Conservation (phyloP, 2,888 invertebrate genomes). For the Pyrocoelia pectoralis region DNA sequence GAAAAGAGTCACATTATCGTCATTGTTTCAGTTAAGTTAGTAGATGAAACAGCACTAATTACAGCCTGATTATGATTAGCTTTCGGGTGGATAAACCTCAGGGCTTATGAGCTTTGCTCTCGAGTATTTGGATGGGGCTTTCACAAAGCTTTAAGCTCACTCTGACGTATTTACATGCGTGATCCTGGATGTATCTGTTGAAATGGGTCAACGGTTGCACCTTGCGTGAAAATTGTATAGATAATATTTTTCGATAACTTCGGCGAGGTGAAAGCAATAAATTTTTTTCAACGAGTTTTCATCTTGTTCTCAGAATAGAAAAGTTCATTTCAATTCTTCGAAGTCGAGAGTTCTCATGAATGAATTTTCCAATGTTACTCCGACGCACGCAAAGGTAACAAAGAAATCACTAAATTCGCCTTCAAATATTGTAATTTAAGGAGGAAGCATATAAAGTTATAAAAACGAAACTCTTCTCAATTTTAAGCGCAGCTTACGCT, state of each 20-base stretch:
- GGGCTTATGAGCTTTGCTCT: slow-evolving; percentile 58
- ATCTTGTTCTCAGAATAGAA: slow-evolving; percentile 17
- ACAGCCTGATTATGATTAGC: slow-evolving; percentile 61
- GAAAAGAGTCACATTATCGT: slow-evolving; percentile 15
- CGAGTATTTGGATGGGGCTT: slow-evolving; percentile 58
- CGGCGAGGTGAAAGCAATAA: slow-evolving; percentile 8
- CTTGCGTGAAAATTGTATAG: background rate
- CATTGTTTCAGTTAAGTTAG: slow-evolving; percentile 32
- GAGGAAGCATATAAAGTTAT: slow-evolving; percentile 18
- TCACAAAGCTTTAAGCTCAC: slow-evolving; percentile 53
- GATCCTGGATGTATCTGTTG: slow-evolving; percentile 34
- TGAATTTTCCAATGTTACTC: too few relatives aligned
- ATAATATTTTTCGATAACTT: slow-evolving; percentile 11
- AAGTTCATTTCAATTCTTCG: slow-evolving; percentile 29
- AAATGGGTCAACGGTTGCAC: slow-evolving; percentile 29
- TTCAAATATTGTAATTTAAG: slow-evolving; percentile 2
- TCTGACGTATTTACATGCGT: slow-evolving; percentile 37
- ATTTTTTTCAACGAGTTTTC: slow-evolving; percentile 12
- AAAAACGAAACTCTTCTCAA: slow-evolving; percentile 30
- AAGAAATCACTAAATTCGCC: background rate
- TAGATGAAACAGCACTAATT: slow-evolving; percentile 54
- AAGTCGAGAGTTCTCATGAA: too few relatives aligned
- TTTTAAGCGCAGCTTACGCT: slow-evolving; percentile 35
- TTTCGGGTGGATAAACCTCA: slow-evolving; percentile 58
- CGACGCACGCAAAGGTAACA: slow-evolving; percentile 29